phyloP scores from a whole-genome alignment of 35 echinoderm and acorn worm genomes.

The Ophiothrix spiculata region DNA sequence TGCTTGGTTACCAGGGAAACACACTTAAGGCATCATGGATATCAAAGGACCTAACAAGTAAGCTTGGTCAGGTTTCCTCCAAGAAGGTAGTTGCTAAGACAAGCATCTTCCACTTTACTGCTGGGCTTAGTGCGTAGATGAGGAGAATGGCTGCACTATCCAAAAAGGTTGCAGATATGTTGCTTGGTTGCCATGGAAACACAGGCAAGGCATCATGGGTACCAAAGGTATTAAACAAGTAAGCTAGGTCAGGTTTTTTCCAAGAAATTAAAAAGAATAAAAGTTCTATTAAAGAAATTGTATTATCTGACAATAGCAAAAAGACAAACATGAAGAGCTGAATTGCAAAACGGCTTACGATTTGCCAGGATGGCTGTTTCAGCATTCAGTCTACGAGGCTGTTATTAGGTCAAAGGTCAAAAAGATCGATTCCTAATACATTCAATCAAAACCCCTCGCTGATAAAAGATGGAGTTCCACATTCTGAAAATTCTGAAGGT shows the following conservation, averaged over 20 bases:
- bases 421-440: no score
- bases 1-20: background rate
- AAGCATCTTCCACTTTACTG: conserved; percentile 46
- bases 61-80: conserved; percentile 40
- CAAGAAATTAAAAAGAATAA: conserved; percentile 30
- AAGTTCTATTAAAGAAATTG: background rate
- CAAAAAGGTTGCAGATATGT: background rate
- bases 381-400: no score
- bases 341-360: no score
- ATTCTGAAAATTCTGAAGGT: no score
- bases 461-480: no score
- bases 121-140: conserved; percentile 20
- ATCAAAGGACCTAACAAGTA: conserved; percentile 58
- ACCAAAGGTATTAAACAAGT: background rate
- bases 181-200: background rate
- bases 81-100: conserved; percentile 62
- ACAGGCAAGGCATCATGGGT: background rate
- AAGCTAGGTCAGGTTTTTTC: background rate
- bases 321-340: background rate
- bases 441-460: no score
- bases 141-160: conserved; percentile 21
- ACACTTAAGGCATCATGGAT: no score
- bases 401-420: no score
- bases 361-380: no score
- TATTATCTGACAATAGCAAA: background rate